A percentile compares a stretch with the other conserved stretches of the same genome.
These are phyloP conservation scores for Druon quercuslanigerum DNA, from an alignment of 1,140 invertebrate genomes.

Conservation along the genomic window DNA sequence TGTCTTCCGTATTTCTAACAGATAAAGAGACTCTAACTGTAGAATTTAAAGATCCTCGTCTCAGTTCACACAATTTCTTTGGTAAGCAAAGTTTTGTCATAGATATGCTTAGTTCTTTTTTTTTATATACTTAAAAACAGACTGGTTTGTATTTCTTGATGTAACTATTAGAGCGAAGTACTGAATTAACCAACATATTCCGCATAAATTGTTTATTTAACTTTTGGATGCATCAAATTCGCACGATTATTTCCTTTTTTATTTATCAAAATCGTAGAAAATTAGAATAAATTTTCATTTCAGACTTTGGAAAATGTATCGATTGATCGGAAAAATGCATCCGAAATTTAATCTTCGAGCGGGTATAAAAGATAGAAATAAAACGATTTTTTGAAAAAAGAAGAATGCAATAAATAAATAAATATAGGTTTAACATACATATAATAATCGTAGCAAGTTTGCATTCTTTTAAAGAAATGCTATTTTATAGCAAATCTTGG, in stretches of 20 bases:
- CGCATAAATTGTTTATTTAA: slow-evolving; percentile 38
- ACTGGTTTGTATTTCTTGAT: slow-evolving; percentile 46
- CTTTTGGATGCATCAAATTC: slow-evolving; percentile 39
- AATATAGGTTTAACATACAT: not conserved
- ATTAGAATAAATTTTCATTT: no score
- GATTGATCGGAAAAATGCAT: slow-evolving; percentile 3
- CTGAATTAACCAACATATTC: slow-evolving; percentile 12
- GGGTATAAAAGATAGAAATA: not conserved
- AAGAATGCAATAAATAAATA: slow-evolving; percentile 15
- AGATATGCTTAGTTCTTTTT: slow-evolving; percentile 59
- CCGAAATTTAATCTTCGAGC: not conserved
- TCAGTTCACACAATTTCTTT: slow-evolving; percentile 38
- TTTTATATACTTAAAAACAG: slow-evolving; percentile 44
- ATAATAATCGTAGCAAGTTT: not conserved
- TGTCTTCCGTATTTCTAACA: slow-evolving; percentile 21
- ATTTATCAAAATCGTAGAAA: not conserved
- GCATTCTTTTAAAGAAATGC: not conserved
- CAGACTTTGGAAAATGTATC: no score
- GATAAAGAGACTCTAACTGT: slow-evolving; percentile 15
- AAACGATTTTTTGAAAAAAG: not conserved
- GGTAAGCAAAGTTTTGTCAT: slow-evolving; percentile 56
- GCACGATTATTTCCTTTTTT: slow-evolving; percentile 38
- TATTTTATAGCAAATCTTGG: not conserved
- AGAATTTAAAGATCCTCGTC: slow-evolving; percentile 4
- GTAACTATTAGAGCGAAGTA: slow-evolving; percentile 43